Evolutionary conservation across 2,888 invertebrate genomes (phyloP), one percentile per base, ranked within the genome.

Genomic region (Mylabris sibirica): DNA sequence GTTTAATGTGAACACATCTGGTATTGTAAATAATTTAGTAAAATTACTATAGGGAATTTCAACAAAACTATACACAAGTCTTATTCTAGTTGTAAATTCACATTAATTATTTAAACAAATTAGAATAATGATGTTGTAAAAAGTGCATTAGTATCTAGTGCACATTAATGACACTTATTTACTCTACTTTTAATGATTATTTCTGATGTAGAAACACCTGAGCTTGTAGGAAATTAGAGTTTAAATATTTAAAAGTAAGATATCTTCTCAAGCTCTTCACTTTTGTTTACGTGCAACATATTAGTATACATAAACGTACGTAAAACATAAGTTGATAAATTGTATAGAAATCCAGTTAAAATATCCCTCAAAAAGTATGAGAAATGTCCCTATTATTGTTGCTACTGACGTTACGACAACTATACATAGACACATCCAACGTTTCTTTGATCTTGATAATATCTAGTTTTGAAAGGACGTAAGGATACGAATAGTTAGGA

Each of bases 401-500:
- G 65, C 68, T 68, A 65, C 68, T 53, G 68, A 60, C 68, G 20
- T 63, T 41, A 59, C 62, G 59, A 35, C 60, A 49, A 63, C 67
- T 60, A 67, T 59, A n/a, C n/a, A n/a, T n/a, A n/a, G 57, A 63
- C 26, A 26, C 65, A 62, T 65, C 67, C 26, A 62, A 65, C 64
- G 38, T 61, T 62, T 63, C 70, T 72, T 70, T 69, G 70, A 72
- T 72, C 72, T 72, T 69, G 70, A 72, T 70, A 70, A 70, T 53
- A 59, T 49, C 24, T 4, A 17, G 17, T n/a, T 30, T 60, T 60
- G 30, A 22, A 60, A 30, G 24, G n/a, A n/a, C n/a, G n/a, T n/a
- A 38, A 34, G 60, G 12, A 35, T 35, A 38, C 38, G 60, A 35
- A 60, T 22, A 8, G 44, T 44, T 44, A 5, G n/a, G 24, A 24